These are phyloP conservation scores for Pagrus major DNA, from an alignment of 2,113 vertebrate species.

Conservation along the genomic window DNA sequence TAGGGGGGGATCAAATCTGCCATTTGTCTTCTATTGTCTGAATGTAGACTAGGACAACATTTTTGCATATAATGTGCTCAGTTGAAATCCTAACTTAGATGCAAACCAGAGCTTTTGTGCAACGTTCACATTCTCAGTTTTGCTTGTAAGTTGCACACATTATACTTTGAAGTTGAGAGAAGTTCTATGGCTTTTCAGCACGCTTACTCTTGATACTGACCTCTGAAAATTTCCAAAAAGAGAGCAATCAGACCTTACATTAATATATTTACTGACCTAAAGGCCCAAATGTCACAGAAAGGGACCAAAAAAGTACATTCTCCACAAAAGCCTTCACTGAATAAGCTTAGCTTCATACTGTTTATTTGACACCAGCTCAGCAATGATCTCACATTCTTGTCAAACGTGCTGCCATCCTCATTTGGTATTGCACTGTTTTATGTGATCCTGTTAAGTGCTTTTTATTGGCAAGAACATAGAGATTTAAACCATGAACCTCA, in stretches of 20 bases:
- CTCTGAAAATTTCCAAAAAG: neutral
- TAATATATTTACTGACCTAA: neutral
- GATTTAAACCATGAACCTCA: slow-evolving; percentile 62
- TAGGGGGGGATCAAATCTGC: no score
- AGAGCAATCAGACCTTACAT: no score
- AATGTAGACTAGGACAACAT: neutral
- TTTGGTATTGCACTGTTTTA: slow-evolving; percentile 48
- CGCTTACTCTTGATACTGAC: no score
- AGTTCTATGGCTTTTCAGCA: neutral
- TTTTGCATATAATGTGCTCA: neutral
- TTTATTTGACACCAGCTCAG: neutral
- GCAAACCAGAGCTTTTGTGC: neutral
- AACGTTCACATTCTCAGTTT: neutral
- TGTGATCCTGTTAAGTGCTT: slow-evolving; percentile 46
- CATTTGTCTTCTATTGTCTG: neutral
- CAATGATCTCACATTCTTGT: neutral
- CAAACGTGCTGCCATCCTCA: neutral
- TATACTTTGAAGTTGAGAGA: neutral
- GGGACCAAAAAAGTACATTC: neutral
- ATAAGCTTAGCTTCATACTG: neutral
- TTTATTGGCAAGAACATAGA: slow-evolving; percentile 50
- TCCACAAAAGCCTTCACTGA: neutral
- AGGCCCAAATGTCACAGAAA: neutral
- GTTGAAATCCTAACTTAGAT: neutral
- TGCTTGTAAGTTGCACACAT: neutral